Conservation (phyloP, 2,888 invertebrate genomes). For the Elmis aenea region DNA sequence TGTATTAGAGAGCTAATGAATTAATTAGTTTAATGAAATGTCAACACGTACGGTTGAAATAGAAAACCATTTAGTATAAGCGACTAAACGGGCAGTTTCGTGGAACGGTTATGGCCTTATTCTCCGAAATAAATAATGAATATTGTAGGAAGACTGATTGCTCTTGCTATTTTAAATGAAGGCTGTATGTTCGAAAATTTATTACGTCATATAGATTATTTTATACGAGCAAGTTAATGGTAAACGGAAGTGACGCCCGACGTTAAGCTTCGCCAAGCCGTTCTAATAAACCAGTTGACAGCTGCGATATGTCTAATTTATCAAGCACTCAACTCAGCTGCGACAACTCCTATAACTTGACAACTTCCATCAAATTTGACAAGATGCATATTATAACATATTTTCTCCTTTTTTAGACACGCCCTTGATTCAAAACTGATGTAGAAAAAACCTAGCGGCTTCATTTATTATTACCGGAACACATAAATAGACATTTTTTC, state of each 20-base stretch:
- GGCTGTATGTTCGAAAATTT: no score
- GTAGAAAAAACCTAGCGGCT: no score
- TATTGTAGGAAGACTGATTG: no score
- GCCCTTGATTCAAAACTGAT: no score
- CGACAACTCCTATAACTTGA: constrained; percentile 30
- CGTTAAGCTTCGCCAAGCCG: constrained; percentile 31
- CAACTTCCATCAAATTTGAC: constrained; percentile 24
- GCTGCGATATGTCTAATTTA: constrained; percentile 39
- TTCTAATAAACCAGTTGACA: constrained; percentile 36
- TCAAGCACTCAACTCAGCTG: constrained; percentile 31
- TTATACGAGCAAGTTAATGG: constrained; percentile 18
- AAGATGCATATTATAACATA: constrained; percentile 17
- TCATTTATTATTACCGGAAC: no score
- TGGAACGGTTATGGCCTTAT: no score
- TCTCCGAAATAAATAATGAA: no score
- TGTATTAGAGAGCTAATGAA: constrained; percentile 17
- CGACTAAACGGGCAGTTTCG: no score
- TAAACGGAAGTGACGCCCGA: constrained; percentile 31
- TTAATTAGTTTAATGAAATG: constrained; percentile 9
- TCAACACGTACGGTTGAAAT: not conserved
- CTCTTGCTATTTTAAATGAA: no score
- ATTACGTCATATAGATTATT: constrained; percentile 2
- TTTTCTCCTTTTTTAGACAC: no score
- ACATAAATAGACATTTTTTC: no score
- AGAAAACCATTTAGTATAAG: no score